Evolutionary conservation across 1,140 invertebrate species (phyloP), one percentile per base, ranked within the genome.

Genomic region (Bombus fervidus): DNA sequence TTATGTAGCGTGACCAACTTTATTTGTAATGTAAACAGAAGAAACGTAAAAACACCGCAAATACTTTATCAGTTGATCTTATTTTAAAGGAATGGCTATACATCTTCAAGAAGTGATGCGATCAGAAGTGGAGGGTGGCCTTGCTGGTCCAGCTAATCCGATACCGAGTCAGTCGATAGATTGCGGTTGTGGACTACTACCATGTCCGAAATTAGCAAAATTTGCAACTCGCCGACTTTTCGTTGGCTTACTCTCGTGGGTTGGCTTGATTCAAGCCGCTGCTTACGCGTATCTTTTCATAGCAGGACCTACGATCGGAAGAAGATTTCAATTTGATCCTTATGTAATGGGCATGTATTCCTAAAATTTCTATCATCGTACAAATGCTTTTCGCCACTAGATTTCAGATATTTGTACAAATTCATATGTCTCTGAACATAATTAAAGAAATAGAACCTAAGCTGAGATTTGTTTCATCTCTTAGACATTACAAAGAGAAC

Each of bases 101-200:
- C 87, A 86, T 80, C 90, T 92, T 43, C 90, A 92, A 72, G 93
- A 94, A 86, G 88, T 94, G 34, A 88, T 94, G 79, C 91, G 93
- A 74, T 94, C 94, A 12, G 94, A 95, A 82, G 91, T 90, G 57
- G 94, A 94, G 85, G 91, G 93, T 81, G 89, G 92, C n/a, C 91
- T 95, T 69, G 91, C 94, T 22, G 95, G 95, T 53, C 95, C 95
- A 81, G 92, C 94, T 10, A 93, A 95, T 91, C 92, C 94, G 12
- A 93, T 94, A 90, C 91, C 93, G 9, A 89, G 89, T 84, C 95
- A 96, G 90, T 95, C 95, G 83, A 93, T 97, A n/a, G 96, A 97
- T 87, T 97, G 96, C 86, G 96, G 96, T 59, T 96, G 96, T 83
- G 94, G 91, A 78, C 95, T 94, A 62, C 83, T 96, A 66, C 96